These are phyloP conservation scores for Papilio protenor DNA, from an alignment of 2,888 invertebrate genomes.

Conservation along the genomic window DNA sequence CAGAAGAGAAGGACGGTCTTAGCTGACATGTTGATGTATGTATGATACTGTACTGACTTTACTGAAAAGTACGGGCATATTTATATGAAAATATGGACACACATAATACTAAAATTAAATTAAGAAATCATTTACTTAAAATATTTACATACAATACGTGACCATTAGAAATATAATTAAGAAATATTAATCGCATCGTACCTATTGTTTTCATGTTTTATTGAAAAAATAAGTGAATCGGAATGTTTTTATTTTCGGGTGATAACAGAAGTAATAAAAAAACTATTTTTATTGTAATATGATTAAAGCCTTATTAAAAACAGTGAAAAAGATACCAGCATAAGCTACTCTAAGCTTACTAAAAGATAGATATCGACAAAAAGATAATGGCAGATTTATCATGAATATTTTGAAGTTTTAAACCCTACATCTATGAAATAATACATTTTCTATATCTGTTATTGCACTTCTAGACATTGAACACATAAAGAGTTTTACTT, in stretches of 20 bases:
- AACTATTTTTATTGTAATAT: too few species aligned
- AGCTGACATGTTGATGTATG: constrained; percentile 51
- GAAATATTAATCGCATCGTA: neutral
- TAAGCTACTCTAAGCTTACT: too few species aligned
- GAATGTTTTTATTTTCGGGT: neutral
- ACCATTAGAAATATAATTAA: neutral
- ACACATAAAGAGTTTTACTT: too few species aligned
- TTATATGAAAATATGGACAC: neutral
- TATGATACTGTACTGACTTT: neutral
- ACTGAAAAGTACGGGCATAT: neutral
- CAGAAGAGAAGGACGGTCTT: constrained; percentile 55
- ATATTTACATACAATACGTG: constrained; percentile 5
- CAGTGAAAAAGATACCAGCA: too few species aligned
- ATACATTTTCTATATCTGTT: too few species aligned
- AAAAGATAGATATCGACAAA: too few species aligned
- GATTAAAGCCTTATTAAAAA: too few species aligned
- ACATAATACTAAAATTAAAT: neutral
- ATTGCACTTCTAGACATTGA: too few species aligned
- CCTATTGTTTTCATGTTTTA: neutral
- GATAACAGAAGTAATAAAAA: neutral
- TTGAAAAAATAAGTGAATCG: neutral
- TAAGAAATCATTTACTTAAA: neutral
- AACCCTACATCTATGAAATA: too few species aligned
- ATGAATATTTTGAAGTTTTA: too few species aligned
- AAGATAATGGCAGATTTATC: too few species aligned